Evolutionary conservation across 2,113 vertebrate species (phyloP), one percentile per base, ranked within the genome.

Genomic region (Plotosus lineatus): DNA sequence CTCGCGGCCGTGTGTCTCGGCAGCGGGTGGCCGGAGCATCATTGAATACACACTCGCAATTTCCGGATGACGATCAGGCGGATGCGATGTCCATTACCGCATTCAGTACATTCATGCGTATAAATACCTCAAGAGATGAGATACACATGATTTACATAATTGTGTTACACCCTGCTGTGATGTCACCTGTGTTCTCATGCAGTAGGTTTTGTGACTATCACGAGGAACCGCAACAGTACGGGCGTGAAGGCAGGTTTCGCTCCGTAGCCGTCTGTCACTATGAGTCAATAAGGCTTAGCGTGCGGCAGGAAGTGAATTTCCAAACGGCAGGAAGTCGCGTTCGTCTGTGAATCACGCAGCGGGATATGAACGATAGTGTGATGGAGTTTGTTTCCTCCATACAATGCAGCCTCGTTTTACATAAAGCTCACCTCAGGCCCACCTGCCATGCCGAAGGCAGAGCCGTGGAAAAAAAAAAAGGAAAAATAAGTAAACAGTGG

Each of bases 401-500:
- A 50, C 46, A 31, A 77, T 72, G 55, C 74, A 66, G 74, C 36
- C 46, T 69, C 75, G 79, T 86, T 81, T 86, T 75, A 51, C 86
- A 82, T 80, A 69, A n/a, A 78, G 28, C 66, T 80, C 74, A 75
- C 50, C 82, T 82, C 72, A 60, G 58, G 79, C 77, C 82, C 84
- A 78, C 76, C 79, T 80, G 80, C 86, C 72, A 76, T 71, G 81
- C 79, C 76, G 68, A 53, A 50, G 28, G 23, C 75, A 50, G 50
- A 33, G 42, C 55, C 33, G 19, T 10, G 74, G 79, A 10, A 36
- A 44, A 19, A 21, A 68, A 69, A 58, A 60, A 74, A 15, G 11
- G 31, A 80, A 80, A 80, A 82, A 84, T 84, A 87, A 87, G 78
- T 81, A 85, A 85, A 84, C 83, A 80, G 79, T 75, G n/a, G 65